Base-by-base conservation (phyloP, 53 echinoderm and acorn worm species). In the Holothuria scabra region DNA sequence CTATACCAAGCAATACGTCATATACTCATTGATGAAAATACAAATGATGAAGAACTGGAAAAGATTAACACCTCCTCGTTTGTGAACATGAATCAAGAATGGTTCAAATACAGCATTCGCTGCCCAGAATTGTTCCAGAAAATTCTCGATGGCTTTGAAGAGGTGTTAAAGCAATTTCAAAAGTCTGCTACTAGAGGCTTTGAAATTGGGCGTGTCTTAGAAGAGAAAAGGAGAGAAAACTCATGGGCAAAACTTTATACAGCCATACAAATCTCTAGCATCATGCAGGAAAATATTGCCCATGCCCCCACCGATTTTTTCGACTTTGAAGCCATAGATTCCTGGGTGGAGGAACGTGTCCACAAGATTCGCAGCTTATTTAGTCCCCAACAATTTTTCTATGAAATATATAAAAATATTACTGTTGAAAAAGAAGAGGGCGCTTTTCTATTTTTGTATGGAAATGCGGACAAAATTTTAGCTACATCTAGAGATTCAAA, bases 401-500 rank as follows among this genome's bases (percentile, higher is more conserved):
- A 14, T 31, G 35, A 31, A 0, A 10, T 67, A 0, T 29, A 29
- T 18, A 28, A 67, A 26, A 21, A 67, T 31, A 30, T 67, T 7
- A 12, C 31, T 5, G 12, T 31, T 20, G 28, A 30, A 21, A 26
- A 20, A 9, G 67, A 67, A 35, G 67, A 67, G 11, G 67, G 67
- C 31, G 67, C 67, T 67, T 67, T 67, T 31, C 67, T 30, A 11
- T 16, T 35, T 33, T 31, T 67, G 21, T 67, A 67, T 18, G 67
- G 67, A 10, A 67, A 67, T 18, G 28, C 20, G 12, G 67, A 67
- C 32, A 67, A 67, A 20, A 2, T 67, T 1, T 31, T 67, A 26
- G 9, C 64, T 20, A 35, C 31, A n/a, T n/a, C n/a, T n/a, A n/a
- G n/a, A 31, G 67, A 35, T 67, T 28, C 20, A 30, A 0, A 18